A percentile compares a stretch with the other conserved stretches of the same genome.
Evolutionary conservation across 2,113 vertebrate genomes (phyloP).

Genomic region (Periophthalmus modestus): DNA sequence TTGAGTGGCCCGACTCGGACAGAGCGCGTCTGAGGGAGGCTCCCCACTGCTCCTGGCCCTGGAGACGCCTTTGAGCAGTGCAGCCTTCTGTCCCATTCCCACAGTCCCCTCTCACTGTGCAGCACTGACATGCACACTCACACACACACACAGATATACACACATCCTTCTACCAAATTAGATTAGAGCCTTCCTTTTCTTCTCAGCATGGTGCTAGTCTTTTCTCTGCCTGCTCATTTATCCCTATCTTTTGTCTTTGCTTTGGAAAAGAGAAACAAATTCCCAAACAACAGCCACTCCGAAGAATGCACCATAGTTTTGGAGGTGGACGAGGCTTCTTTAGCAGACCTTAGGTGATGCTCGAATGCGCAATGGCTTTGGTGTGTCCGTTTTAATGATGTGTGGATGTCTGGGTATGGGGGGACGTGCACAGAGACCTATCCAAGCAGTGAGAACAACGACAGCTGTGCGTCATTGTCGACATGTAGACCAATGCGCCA

Average conservation of each 20-base stretch:
- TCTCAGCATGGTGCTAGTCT: slow-evolving; percentile 86
- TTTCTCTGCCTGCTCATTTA: slow-evolving; percentile 88
- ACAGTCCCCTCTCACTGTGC: slow-evolving; percentile 89
- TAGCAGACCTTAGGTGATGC: slow-evolving; percentile 62
- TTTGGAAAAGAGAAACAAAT: slow-evolving; percentile 76
- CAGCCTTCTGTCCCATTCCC: slow-evolving; percentile 92
- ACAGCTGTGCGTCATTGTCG: slow-evolving; percentile 73
- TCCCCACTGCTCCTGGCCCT: slow-evolving; percentile 96
- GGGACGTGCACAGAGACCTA: not conserved
- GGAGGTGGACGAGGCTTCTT: slow-evolving; percentile 64
- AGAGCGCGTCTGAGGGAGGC: slow-evolving; percentile 88
- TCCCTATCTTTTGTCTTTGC: slow-evolving; percentile 73
- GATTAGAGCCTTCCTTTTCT: slow-evolving; percentile 93
- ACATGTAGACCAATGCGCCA: slow-evolving; percentile 60
- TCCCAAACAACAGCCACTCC: slow-evolving; percentile 65
- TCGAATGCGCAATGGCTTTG: slow-evolving; percentile 54
- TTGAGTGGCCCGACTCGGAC: slow-evolving; percentile 91
- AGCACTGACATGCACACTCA: slow-evolving; percentile 70
- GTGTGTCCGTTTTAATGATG: slow-evolving; percentile 66
- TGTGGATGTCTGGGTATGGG: slow-evolving; percentile 30
- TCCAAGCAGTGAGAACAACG: slow-evolving; percentile 64
- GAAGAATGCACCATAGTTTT: slow-evolving; percentile 59
- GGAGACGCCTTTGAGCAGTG: slow-evolving; percentile 88
- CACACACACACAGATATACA: slow-evolving; percentile 45
- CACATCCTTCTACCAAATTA: slow-evolving; percentile 95